These are phyloP conservation scores for Trichogramma pretiosum DNA, from an alignment of 1,140 invertebrate species.

Conservation along the genomic window DNA sequence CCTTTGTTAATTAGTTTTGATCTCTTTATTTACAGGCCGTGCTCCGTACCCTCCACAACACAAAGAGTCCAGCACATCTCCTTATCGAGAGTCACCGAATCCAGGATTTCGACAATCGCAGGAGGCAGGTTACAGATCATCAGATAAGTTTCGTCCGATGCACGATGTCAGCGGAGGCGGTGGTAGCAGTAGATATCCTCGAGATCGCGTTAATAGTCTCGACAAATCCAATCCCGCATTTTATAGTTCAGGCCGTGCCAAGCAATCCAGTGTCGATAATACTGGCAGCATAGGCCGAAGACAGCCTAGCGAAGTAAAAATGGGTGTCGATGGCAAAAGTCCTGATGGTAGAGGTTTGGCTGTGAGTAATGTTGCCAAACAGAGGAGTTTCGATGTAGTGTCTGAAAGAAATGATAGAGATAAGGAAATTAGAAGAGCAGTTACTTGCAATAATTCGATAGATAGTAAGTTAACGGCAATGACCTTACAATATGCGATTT, in stretches of 20 bases:
- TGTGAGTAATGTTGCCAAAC: conserved; percentile 34
- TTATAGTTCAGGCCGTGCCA: conserved; percentile 32
- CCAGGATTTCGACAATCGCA: conserved; percentile 37
- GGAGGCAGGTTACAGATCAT: conserved; percentile 35
- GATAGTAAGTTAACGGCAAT: conserved; percentile 39
- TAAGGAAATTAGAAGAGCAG: conserved; percentile 33
- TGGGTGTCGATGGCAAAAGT: too few relatives aligned
- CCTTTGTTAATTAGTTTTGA: too few relatives aligned
- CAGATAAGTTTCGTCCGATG: conserved; percentile 39
- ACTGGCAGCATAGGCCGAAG: conserved; percentile 39
- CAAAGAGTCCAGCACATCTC: conserved; percentile 36
- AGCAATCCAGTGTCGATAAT: conserved; percentile 24
- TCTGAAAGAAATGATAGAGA: conserved; percentile 28
- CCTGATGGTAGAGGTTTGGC: conserved; percentile 10
- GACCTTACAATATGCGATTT: too few relatives aligned
- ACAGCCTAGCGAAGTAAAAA: too few relatives aligned
- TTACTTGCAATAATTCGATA: conserved; percentile 37
- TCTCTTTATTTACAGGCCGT: not conserved
- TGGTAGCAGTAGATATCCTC: conserved; percentile 29
- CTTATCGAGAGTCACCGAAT: conserved; percentile 34
- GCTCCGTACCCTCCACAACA: not conserved
- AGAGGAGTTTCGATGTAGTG: conserved; percentile 42
- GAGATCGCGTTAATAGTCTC: conserved; percentile 41
- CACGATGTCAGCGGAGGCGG: conserved; percentile 26
- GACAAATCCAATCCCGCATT: conserved; percentile 37